Percentiles rank a stretch among this genome's conserved stretches.
Evolutionary conservation across 1,140 invertebrate species (phyloP).

Genomic region (Drosophila teissieri): DNA sequence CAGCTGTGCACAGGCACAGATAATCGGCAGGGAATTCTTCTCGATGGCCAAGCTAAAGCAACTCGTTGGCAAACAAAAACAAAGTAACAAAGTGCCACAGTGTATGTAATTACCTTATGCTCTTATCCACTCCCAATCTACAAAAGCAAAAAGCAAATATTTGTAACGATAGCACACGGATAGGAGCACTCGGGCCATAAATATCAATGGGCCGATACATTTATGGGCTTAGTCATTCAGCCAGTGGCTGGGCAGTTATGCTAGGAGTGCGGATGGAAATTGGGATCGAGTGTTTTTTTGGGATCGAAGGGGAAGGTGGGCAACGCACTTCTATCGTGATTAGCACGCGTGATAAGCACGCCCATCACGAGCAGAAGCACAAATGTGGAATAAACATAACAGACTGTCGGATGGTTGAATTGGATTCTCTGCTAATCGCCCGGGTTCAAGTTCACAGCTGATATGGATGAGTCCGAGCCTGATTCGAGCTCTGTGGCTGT

Average conservation of each 20-base stretch:
- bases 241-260: constrained; percentile 25
- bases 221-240: background rate
- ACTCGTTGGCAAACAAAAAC: constrained; percentile 40
- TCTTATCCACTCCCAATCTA: constrained; percentile 52
- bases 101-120: constrained; percentile 55
- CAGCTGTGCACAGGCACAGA: constrained; percentile 8
- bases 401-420: constrained; percentile 10
- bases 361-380: constrained; percentile 20
- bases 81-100: constrained; percentile 22
- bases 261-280: background rate
- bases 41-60: constrained; percentile 35
- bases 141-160: constrained; percentile 51
- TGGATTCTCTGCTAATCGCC: constrained; percentile 30
- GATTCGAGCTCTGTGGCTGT: constrained; percentile 16
- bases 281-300: too few relatives aligned
- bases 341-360: constrained; percentile 46
- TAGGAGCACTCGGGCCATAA: constrained; percentile 27
- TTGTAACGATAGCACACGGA: constrained; percentile 43
- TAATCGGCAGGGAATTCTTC: constrained; percentile 4
- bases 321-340: constrained; percentile 54
- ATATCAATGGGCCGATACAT: constrained; percentile 38
- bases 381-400: constrained; percentile 4
- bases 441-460: constrained; percentile 43
- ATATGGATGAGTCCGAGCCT: constrained; percentile 35
- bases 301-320: constrained; percentile 17